Base-by-base conservation (phyloP, 1,140 invertebrate genomes). In the Drosophila jambulina region DNA sequence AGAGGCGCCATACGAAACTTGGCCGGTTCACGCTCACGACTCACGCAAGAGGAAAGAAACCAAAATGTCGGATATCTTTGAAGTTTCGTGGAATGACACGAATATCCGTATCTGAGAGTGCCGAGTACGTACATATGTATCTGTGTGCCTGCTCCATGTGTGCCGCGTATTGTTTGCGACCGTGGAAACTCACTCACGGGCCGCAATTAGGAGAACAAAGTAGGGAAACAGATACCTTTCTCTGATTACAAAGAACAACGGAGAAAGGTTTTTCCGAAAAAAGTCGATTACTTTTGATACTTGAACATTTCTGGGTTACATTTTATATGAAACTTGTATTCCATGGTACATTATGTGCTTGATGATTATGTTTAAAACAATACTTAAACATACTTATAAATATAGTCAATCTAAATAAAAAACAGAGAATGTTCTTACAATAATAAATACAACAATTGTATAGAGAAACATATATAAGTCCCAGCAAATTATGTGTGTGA, bases 61-160 rank as follows among this genome's bases (percentile, higher is more conserved):
- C 67, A 87, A 87, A 87, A 87, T 87, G 83, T 88, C 83, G 83
- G 83, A 80, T 75, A 45, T 80, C 80, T 87, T 87, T 87, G 80
- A 88, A 78, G 77, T 74, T 76, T 42, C 40, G 40, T 40, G 57
- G 63, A 74, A 75, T 62, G 34, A 45, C 62, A 74, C 29, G 27
- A 68, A 63, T 43, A 68, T 49, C 34, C 25, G 51, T 38, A 78
- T 49, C 34, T 32, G 46, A 12, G 65, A 49, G 61, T 67, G 25
- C 43, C 48, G 19, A 6, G 21, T 21, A 17, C 38, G 3, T 29
- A 23, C 53, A n/a, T 23, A 29, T 38, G 43, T 45, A 45, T 45
- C 45, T 72, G 29, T 74, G 34, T 62, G 38, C 49, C 57, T 43
- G 21, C 19, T 48, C 27, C 57, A 45, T 51, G 60, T 67, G 19